These are phyloP conservation scores for Caenorhabditis japonica DNA, from an alignment of 2,888 invertebrate genomes.

Conservation along the genomic window DNA sequence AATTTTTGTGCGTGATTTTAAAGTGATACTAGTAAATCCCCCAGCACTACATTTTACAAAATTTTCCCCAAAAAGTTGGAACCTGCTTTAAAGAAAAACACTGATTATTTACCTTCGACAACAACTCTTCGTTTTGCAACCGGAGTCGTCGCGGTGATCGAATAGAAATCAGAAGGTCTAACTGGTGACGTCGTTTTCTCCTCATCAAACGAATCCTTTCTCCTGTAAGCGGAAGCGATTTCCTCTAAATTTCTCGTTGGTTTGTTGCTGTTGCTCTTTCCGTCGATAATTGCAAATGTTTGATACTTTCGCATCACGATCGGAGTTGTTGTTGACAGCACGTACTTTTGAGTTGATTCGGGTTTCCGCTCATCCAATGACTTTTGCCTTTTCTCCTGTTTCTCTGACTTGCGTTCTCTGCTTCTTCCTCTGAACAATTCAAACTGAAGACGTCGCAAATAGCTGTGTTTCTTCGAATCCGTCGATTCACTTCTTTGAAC, in stretches of 20 bases:
- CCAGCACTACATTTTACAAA: too few species aligned
- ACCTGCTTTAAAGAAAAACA: too few species aligned
- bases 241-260: conserved; percentile 21
- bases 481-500: conserved; percentile 40
- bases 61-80: too few species aligned
- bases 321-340: conserved; percentile 52
- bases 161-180: conserved; percentile 44
- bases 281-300: conserved; percentile 50
- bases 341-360: conserved; percentile 50
- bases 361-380: conserved; percentile 51
- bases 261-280: conserved; percentile 13
- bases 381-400: conserved; percentile 40
- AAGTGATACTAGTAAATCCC: too few species aligned
- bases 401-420: conserved; percentile 40
- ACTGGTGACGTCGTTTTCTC: conserved; percentile 34
- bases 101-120: conserved; percentile 29
- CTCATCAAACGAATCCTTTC: conserved; percentile 32
- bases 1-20: too few species aligned
- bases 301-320: conserved; percentile 56
- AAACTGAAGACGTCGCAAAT: conserved; percentile 48
- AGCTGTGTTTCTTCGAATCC: conserved; percentile 54
- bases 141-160: conserved; percentile 54
- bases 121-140: conserved; percentile 22
- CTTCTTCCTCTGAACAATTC: conserved; percentile 54
- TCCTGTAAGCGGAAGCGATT: conserved; percentile 30